These are phyloP conservation scores for Poecilia velifera DNA, from an alignment of 2,797 vertebrate species.

Conservation along the genomic window DNA sequence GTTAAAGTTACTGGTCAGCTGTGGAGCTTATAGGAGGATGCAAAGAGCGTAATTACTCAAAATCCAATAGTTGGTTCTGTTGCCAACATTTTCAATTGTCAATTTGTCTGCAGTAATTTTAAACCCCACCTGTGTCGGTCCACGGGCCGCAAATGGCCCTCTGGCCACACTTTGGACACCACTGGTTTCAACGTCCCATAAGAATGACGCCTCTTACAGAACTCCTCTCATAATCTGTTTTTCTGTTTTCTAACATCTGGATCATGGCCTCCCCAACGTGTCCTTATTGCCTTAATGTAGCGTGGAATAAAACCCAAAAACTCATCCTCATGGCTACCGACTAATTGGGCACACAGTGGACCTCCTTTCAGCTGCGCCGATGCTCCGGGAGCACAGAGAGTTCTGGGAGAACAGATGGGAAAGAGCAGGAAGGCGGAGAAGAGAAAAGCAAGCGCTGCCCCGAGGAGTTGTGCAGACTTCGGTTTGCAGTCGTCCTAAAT, in stretches of 20 bases:
- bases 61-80: too few relatives aligned
- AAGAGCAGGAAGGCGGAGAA: constrained; percentile 20
- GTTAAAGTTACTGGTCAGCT: too few relatives aligned
- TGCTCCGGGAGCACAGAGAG: constrained; percentile 24
- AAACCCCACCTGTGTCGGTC: too few relatives aligned
- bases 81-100: too few relatives aligned
- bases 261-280: neutral
- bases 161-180: too few relatives aligned
- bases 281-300: constrained; percentile 1
- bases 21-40: too few relatives aligned
- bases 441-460: constrained; percentile 48
- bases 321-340: neutral
- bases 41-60: too few relatives aligned
- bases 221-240: neutral
- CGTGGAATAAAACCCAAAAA: neutral
- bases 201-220: neutral
- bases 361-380: constrained; percentile 4
- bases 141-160: too few relatives aligned
- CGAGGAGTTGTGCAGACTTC: constrained; percentile 52
- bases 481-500: constrained; percentile 69
- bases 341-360: constrained; percentile 7
- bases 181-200: neutral
- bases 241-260: neutral
- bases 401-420: constrained; percentile 20
- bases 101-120: too few relatives aligned